phyloP scores from a whole-genome alignment of 1,140 invertebrate genomes.

The Sinella curviseta region DNA sequence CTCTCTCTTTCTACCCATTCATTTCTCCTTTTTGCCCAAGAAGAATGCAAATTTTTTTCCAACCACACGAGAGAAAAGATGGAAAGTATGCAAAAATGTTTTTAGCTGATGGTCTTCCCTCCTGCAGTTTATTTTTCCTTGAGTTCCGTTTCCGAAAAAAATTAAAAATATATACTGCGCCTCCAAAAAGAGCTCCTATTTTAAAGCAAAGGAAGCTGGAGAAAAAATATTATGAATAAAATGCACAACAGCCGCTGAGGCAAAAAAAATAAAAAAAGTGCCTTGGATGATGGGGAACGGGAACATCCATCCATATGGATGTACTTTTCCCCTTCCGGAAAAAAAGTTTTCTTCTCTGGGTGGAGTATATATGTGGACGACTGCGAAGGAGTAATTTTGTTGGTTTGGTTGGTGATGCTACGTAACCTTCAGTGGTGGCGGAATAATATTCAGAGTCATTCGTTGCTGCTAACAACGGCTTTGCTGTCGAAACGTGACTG shows the following conservation, averaged over 20 bases:
- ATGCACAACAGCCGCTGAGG: no score
- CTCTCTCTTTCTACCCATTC: not conserved
- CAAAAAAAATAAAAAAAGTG: no score
- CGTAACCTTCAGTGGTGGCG: no score
- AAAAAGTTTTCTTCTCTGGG: not conserved
- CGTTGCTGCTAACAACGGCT: slow-evolving; percentile 38
- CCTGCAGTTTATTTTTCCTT: not conserved
- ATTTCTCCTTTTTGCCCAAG: not conserved
- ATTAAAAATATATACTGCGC: not conserved
- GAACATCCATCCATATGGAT: no score
- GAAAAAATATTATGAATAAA: no score
- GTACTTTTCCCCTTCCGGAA: not conserved
- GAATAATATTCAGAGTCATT: not conserved
- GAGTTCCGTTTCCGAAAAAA: slow-evolving; percentile 7
- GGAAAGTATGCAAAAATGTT: not conserved
- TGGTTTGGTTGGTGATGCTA: no score
- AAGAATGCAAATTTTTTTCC: not conserved
- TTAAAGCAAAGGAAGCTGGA: no score
- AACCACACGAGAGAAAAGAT: not conserved
- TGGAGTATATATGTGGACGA: no score
- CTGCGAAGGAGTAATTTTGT: no score
- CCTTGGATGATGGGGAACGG: no score
- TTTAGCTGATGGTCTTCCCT: not conserved
- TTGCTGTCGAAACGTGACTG: slow-evolving; percentile 46
- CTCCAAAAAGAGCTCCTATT: not conserved